Base-by-base conservation (phyloP, 2,113 vertebrate species). In the crab-eating macaque (Macaca fascicularis) region DNA sequence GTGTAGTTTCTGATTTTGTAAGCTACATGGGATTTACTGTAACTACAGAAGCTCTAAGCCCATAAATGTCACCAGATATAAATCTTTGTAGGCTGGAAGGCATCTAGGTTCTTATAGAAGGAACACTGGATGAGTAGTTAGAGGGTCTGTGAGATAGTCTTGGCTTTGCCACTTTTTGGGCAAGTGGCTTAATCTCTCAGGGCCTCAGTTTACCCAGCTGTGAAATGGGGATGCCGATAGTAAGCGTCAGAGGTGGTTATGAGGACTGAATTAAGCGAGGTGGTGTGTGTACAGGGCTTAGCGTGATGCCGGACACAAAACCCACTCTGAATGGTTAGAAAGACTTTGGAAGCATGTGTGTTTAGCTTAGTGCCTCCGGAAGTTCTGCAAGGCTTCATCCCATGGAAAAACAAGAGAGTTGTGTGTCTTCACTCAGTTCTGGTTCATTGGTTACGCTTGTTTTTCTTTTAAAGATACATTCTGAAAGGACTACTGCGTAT, bases 1-100 rank as follows among this genome's bases (percentile, higher is more conserved):
- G 59, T 83, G 27, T 67, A 48, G 80, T 94, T 95, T 90, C 87
- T 93, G 80, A 48, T 92, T 97, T 97, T 97, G 90, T 95, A 93
- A 96, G 93, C 86, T 97, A 45, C 20, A 22, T 57, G 67, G 90
- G 78, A 96, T 93, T 94, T 88, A 88, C 80, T 78, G 80, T 91
- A 69, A 78, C 80, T 92, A 70, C 52, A 93, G 92, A 97, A 97
- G 85, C 72, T 52, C 35, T 72, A 82, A 57, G 32, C 45, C 72
- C 40, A 67, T 93, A 97, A 97, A 94, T 88, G 43, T 90, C 64
- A 81, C 69, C 17, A 43, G 45, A 55, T 48, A 89, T 84, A 83
- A 93, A 96, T 96, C 95, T 88, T 64, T 30, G 45, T 43, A 74
- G 83, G 61, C 81, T 78, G 38, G 78, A 76, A 93, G 72, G 22